These are phyloP conservation scores for Malurus leucopterus DNA, from an alignment of 2,797 vertebrate genomes.

Conservation along the genomic window DNA sequence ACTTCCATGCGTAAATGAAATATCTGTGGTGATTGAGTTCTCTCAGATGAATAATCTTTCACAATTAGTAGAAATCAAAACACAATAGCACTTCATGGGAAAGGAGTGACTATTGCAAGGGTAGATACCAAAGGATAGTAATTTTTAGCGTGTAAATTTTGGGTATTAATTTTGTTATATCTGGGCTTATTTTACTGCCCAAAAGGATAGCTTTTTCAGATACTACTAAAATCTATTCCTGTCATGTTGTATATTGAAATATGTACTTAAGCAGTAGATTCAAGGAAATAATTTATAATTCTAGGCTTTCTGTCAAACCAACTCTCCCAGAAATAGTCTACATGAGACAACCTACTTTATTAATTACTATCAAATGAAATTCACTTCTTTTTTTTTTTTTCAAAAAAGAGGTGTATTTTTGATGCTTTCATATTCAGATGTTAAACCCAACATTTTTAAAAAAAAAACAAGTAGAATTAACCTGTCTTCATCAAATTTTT, in stretches of 20 bases:
- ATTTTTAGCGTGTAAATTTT: background rate
- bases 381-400: background rate
- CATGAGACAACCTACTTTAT: background rate
- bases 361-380: background rate
- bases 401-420: fast-evolving
- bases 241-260: background rate
- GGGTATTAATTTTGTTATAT: background rate
- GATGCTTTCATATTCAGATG: background rate
- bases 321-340: background rate
- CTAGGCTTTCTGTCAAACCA: background rate
- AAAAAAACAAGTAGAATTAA: background rate
- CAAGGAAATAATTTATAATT: background rate
- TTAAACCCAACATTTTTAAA: background rate
- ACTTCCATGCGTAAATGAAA: background rate
- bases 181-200: background rate
- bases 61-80: background rate
- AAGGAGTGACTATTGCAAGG: background rate
- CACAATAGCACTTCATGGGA: background rate
- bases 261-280: background rate
- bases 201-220: background rate
- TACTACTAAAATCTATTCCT: background rate
- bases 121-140: background rate
- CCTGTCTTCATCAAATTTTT: background rate
- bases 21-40: background rate
- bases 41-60: background rate